Percentiles rank a stretch among this genome's conserved stretches.
phyloP scores from a whole-genome alignment of 2,797 vertebrate species.

The Erithacus rubecula region DNA sequence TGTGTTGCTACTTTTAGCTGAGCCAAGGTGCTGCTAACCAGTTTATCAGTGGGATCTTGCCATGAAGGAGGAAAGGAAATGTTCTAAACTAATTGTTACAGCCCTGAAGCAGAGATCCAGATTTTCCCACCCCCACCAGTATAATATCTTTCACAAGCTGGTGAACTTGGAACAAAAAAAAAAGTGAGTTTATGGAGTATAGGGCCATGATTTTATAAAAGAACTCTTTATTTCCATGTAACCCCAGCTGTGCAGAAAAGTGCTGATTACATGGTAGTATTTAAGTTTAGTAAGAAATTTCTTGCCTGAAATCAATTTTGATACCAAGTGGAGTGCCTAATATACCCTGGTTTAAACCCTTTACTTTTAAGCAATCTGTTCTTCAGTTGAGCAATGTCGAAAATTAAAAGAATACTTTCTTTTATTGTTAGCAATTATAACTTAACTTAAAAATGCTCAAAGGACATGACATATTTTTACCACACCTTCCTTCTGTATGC shows the following conservation, averaged over 20 bases:
- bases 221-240: slow-evolving; percentile 10
- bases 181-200: not conserved
- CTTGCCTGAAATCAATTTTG: slow-evolving; percentile 1
- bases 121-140: not conserved
- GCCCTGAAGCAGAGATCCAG: not conserved
- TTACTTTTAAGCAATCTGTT: not conserved
- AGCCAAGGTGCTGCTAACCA: not conserved
- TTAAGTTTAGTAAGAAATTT: slow-evolving; percentile 32
- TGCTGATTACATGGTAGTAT: slow-evolving; percentile 23
- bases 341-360: not conserved
- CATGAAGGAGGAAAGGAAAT: not conserved
- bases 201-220: not conserved
- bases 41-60: not conserved
- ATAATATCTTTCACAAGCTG: not conserved
- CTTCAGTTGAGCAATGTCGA: not conserved
- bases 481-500: not conserved
- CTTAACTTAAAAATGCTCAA: not conserved
- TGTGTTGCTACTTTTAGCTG: not conserved
- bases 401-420: not conserved
- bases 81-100: not conserved
- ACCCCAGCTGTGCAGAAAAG: slow-evolving; percentile 26
- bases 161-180: not conserved
- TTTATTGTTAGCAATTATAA: not conserved
- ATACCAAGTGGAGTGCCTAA: not conserved
- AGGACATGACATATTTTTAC: not conserved